Evolutionary conservation across 2,113 vertebrate genomes (phyloP), one percentile per base, ranked within the genome.

Genomic region (Todiramphus chloris): DNA sequence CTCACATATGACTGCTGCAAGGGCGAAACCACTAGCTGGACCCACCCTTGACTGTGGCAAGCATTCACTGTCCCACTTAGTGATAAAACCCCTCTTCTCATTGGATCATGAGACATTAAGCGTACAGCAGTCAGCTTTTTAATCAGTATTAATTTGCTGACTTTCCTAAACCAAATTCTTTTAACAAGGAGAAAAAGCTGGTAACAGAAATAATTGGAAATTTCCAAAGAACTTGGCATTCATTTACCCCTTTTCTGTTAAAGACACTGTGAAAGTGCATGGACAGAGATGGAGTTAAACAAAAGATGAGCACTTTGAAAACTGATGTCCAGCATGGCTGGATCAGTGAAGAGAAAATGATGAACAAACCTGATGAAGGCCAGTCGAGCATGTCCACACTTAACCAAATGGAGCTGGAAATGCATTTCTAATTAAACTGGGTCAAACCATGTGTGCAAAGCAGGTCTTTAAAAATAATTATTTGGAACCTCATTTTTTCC

Each of bases 391-490:
- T 46, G 56, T n/a, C 77, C 23, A 27, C 2, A 0, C 62, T 78
- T 81, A n/a, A 75, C 35, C 43, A 81, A 89, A 86, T 5, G 16
- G 60, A 83, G 60, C 56, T 93, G 76, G 46, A 77, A 96, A 83
- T 77, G 70, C 16, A 33, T 87, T 95, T 96, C 83, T 90, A 41
- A 93, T 92, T 96, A 89, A 93, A 72, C 21, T 75, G 39, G 83
- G 66, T 78, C 73, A 94, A 94, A 75, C 33, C 60, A 31, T 20
- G 23, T 72, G 13, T 90, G 78, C 43, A 80, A 74, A 80, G 41
- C 46, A 87, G 48, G 73, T 83, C 83, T 89, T 92, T 75, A 78
- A 90, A 93, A 93, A 86, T 83, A 83, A 89, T 77, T 74, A 35
- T 72, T 68, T 81, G 79, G 68, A 96, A 66, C 44, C 33, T 67